phyloP scores from a whole-genome alignment of 2,888 invertebrate genomes.

The Formica aserva region DNA sequence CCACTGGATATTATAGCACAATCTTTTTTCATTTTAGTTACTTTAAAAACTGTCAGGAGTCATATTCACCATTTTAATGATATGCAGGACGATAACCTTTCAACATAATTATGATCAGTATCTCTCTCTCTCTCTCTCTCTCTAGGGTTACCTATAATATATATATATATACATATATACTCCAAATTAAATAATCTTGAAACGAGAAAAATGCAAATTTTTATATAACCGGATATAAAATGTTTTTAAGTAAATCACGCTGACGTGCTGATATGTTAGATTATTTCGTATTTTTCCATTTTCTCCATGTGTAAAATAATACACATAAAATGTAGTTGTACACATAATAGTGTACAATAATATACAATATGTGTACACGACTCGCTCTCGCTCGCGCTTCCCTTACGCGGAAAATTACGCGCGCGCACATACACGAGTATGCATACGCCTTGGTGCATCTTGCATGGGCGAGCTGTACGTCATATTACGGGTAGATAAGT shows the following conservation, averaged over 20 bases:
- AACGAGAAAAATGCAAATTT: neutral
- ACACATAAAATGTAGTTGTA: too few relatives aligned
- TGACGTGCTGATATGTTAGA: neutral
- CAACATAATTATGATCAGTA: neutral
- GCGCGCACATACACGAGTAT: constrained; percentile 28
- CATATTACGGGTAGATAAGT: constrained; percentile 83
- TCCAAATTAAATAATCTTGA: neutral
- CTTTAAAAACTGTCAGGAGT: neutral
- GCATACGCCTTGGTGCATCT: constrained; percentile 67
- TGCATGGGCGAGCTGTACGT: constrained; percentile 76
- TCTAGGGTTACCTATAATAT: neutral
- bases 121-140: neutral
- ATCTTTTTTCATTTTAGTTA: neutral
- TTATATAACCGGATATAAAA: neutral
- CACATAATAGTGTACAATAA: too few relatives aligned
- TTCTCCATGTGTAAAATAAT: neutral
- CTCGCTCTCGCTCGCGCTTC: neutral
- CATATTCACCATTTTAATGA: neutral
- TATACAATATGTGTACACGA: neutral
- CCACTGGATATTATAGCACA: neutral
- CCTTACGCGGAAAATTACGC: constrained; percentile 36
- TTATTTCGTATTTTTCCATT: constrained; percentile 1
- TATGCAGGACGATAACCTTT: neutral
- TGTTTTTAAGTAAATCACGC: neutral
- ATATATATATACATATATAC: neutral